Evolutionary conservation across 2,888 invertebrate genomes (phyloP).

Genomic region (Pachliopta kotzebuea): DNA sequence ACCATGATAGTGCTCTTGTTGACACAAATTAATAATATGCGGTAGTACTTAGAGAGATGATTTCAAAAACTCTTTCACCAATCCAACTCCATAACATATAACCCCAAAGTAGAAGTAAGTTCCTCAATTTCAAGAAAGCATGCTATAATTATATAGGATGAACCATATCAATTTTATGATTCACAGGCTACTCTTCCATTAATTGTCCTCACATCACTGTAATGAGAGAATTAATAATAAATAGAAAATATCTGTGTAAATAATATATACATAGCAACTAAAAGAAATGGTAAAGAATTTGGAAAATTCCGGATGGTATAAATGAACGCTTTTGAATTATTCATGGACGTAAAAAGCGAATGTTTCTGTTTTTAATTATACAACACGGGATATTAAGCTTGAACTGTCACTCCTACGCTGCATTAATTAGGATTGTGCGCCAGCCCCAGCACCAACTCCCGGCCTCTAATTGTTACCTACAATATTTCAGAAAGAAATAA

Average conservation of each 20-base stretch:
- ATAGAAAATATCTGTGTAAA: background rate
- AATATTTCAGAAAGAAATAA: slow-evolving; percentile 2
- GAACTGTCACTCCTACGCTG: slow-evolving; percentile 57
- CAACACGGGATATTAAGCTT: slow-evolving; percentile 73
- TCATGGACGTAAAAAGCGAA: slow-evolving; percentile 76
- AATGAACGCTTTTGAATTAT: slow-evolving; percentile 76
- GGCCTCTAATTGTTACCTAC: slow-evolving; percentile 9
- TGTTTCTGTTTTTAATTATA: slow-evolving; percentile 79
- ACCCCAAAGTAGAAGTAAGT: too few relatives aligned
- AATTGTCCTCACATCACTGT: too few relatives aligned
- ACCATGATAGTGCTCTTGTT: too few relatives aligned
- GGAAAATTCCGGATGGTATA: slow-evolving; percentile 72
- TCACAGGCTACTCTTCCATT: too few relatives aligned
- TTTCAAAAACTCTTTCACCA: too few relatives aligned
- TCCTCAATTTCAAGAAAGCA: too few relatives aligned
- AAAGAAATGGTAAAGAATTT: slow-evolving; percentile 58
- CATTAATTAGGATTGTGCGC: slow-evolving; percentile 48
- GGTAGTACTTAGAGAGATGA: too few relatives aligned
- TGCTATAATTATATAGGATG: too few relatives aligned
- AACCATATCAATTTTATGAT: too few relatives aligned
- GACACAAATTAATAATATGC: too few relatives aligned
- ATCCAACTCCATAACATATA: too few relatives aligned
- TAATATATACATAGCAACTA: slow-evolving; percentile 41
- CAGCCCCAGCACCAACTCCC: background rate
- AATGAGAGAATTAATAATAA: background rate